phyloP scores from a whole-genome alignment of 2,113 vertebrate genomes.

The Gymnocephalus cernua region DNA sequence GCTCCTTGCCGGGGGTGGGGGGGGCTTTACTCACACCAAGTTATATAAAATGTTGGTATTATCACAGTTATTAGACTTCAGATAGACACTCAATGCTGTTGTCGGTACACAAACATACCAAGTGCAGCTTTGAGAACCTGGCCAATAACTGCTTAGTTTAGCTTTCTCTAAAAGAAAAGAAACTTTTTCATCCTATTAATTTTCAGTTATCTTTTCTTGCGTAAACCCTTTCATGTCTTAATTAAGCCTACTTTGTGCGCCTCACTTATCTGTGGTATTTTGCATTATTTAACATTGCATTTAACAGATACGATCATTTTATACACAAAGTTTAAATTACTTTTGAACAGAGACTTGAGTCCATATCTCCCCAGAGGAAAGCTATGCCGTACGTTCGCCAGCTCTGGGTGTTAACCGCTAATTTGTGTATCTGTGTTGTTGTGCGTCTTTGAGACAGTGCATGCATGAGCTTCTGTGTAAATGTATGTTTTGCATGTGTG shows the following conservation, averaged over 20 bases:
- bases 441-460: neutral
- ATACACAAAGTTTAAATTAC: conserved; percentile 68
- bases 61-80: neutral
- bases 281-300: conserved; percentile 55
- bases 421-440: conserved; percentile 2
- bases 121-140: neutral
- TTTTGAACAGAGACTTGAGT: conserved; percentile 58
- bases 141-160: neutral
- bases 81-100: neutral
- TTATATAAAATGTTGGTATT: neutral
- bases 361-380: conserved; percentile 59
- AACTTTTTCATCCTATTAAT: conserved; percentile 37
- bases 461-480: neutral
- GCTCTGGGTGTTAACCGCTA: neutral
- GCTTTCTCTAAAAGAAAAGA: neutral
- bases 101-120: neutral
- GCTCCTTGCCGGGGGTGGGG: too few species aligned
- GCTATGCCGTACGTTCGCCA: neutral
- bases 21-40: neutral
- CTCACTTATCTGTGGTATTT: conserved; percentile 47
- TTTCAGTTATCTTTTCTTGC: conserved; percentile 56
- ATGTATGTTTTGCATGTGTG: neutral
- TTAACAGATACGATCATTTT: conserved; percentile 59
- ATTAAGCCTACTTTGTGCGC: conserved; percentile 54
- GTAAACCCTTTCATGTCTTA: conserved; percentile 59